phyloP scores from a whole-genome alignment of 2,113 vertebrate genomes.

The Rana temporaria region DNA sequence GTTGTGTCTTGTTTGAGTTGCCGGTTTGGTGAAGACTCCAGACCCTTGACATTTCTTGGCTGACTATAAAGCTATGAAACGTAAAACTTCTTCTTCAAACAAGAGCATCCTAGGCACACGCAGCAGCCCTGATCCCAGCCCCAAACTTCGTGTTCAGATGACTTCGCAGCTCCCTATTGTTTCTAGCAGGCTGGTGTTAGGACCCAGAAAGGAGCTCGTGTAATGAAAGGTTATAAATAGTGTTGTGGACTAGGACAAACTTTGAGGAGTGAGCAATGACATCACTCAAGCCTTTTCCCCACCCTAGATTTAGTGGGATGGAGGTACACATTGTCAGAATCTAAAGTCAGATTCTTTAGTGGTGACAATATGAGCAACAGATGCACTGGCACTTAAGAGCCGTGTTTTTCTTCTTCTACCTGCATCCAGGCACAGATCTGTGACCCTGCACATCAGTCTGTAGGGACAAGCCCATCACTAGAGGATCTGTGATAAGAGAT shows the following conservation, averaged over 20 bases:
- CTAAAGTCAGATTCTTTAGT: conserved; percentile 44
- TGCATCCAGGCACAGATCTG: background rate
- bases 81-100: background rate
- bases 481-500: background rate
- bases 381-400: conserved; percentile 6
- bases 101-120: background rate
- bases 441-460: background rate
- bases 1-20: background rate
- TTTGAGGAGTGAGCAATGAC: conserved; percentile 73
- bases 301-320: conserved; percentile 68
- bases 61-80: background rate
- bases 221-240: conserved; percentile 69
- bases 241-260: conserved; percentile 64
- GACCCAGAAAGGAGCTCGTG: conserved; percentile 67
- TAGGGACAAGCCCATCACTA: background rate
- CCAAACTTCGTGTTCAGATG: conserved; percentile 16
- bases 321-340: conserved; percentile 61
- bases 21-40: background rate
- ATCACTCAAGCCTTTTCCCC: conserved; percentile 78
- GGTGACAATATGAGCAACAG: conserved; percentile 44
- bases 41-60: background rate
- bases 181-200: conserved; percentile 66
- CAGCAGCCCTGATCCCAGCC: background rate
- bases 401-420: conserved; percentile 9
- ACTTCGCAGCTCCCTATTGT: conserved; percentile 34